phyloP scores from a whole-genome alignment of 2,888 invertebrate genomes.

The Nomada ferruginata region DNA sequence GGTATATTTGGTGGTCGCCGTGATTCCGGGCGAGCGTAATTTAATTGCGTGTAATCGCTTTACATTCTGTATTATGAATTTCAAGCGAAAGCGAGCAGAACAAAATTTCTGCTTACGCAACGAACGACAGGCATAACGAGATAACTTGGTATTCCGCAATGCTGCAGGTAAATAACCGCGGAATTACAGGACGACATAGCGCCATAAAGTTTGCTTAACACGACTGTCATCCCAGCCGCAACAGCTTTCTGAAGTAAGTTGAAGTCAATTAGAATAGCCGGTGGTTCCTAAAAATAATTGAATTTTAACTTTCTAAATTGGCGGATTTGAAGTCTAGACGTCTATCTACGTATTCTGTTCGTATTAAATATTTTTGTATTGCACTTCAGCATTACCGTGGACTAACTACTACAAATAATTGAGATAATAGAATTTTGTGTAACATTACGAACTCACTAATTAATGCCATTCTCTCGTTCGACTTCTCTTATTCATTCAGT shows the following conservation, averaged over 20 bases:
- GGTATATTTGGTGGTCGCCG: background rate
- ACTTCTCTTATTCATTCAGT: no score
- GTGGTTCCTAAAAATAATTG: slow-evolving; percentile 33
- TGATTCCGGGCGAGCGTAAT: background rate
- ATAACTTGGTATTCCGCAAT: slow-evolving; percentile 36
- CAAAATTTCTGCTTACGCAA: slow-evolving; percentile 21
- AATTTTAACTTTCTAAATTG: slow-evolving; percentile 11
- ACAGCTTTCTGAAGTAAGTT: slow-evolving; percentile 27
- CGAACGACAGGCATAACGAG: slow-evolving; percentile 30
- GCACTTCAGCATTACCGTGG: no score
- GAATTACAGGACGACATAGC: slow-evolving; percentile 16
- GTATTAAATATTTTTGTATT: no score
- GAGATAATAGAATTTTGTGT: no score
- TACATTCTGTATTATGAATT: slow-evolving; percentile 1
- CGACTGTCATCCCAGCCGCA: slow-evolving; percentile 15
- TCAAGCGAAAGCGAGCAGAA: slow-evolving; percentile 7
- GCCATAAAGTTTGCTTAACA: slow-evolving; percentile 38
- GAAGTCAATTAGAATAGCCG: slow-evolving; percentile 40
- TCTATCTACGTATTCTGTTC: no score
- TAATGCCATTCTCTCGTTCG: no score
- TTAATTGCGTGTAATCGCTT: slow-evolving; percentile 11
- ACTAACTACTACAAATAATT: no score
- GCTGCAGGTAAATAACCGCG: slow-evolving; percentile 29
- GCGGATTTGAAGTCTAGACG: background rate
- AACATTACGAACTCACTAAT: no score